A percentile compares a stretch with the other conserved stretches of the same genome.
Conservation (phyloP, 2,113 vertebrate species). For the Marmota monax region DNA sequence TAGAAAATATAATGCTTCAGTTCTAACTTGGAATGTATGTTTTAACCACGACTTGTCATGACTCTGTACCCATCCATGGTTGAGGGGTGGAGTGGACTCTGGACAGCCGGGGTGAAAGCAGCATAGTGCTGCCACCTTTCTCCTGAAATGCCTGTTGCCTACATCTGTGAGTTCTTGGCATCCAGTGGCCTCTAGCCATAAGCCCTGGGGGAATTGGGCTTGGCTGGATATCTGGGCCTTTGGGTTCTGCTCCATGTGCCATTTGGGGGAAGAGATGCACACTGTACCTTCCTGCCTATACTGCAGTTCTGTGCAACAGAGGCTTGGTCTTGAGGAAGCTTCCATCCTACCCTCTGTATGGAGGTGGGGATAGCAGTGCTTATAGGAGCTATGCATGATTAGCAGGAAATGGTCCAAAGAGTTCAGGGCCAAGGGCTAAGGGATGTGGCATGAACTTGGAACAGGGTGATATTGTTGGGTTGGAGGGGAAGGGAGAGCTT, state of each 20-base stretch:
- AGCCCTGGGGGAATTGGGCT: background rate
- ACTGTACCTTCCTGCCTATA: background rate
- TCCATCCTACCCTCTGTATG: background rate
- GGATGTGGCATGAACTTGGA: background rate
- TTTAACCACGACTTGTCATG: background rate
- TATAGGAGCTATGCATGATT: background rate
- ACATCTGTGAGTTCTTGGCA: background rate
- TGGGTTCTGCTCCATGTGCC: background rate
- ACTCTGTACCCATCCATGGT: background rate
- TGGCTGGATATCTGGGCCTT: background rate
- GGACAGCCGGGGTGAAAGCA: background rate
- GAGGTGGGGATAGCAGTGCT: background rate
- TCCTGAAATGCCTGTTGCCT: background rate
- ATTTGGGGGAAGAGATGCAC: background rate
- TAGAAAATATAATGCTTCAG: background rate
- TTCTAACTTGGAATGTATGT: background rate
- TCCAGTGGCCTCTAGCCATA: background rate
- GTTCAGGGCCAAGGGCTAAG: background rate
- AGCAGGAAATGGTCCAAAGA: background rate
- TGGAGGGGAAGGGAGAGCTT: background rate
- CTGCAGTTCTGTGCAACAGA: background rate
- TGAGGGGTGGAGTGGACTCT: accelerated
- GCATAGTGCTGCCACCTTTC: background rate
- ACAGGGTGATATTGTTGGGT: background rate
- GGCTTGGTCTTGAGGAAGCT: background rate